Percentiles rank a stretch among this genome's conserved stretches.
Conservation (phyloP, 1,140 invertebrate genomes). For the Drosophila mayri region DNA sequence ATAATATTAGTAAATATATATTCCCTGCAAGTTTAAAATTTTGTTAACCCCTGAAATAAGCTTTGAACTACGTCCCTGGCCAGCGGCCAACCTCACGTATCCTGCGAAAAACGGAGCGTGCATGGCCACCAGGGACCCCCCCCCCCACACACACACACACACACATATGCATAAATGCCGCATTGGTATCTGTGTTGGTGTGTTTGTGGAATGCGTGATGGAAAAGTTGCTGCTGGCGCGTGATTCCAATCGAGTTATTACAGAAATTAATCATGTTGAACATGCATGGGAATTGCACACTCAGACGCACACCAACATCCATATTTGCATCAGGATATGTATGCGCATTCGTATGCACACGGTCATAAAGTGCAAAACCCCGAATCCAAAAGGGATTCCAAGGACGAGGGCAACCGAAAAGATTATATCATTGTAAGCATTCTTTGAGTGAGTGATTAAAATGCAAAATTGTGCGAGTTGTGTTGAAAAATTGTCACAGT, state of each 20-base stretch:
- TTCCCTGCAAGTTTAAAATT: neutral
- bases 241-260: constrained; percentile 84
- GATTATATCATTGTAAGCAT: constrained; percentile 78
- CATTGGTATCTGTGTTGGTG: constrained; percentile 4
- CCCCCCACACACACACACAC: too few species aligned
- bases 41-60: neutral
- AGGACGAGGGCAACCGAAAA: constrained; percentile 47
- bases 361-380: constrained; percentile 30
- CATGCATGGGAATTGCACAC: constrained; percentile 81
- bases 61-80: neutral
- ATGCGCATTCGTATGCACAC: constrained; percentile 25
- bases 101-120: constrained; percentile 70
- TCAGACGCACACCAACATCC: constrained; percentile 27
- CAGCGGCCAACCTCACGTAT: constrained; percentile 59
- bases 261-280: constrained; percentile 84
- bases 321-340: constrained; percentile 75
- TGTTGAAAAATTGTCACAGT: constrained; percentile 60
- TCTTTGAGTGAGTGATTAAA: constrained; percentile 82
- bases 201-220: constrained; percentile 75
- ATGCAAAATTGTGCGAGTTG: constrained; percentile 50
- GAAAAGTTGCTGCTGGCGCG: constrained; percentile 81
- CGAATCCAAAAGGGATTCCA: constrained; percentile 26
- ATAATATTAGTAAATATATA: too few species aligned
- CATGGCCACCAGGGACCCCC: constrained; percentile 61
- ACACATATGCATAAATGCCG: constrained; percentile 20